Percentiles rank a stretch among this genome's conserved stretches.
Conservation (phyloP, 2,888 invertebrate species). For the Sabatieria punctata region DNA sequence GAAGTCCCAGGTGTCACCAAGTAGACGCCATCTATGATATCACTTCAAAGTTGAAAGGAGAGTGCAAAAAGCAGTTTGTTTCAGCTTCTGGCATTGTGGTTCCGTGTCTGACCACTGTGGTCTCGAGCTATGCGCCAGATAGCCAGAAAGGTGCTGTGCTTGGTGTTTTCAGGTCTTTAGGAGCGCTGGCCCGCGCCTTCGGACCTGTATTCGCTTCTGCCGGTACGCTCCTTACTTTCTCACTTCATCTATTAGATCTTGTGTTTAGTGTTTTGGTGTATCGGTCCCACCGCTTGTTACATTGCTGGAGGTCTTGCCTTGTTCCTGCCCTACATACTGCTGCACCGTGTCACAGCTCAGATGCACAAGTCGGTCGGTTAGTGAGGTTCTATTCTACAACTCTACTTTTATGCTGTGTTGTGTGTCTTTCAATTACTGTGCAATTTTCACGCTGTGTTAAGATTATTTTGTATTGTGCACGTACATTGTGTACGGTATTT, state of each 20-base stretch:
- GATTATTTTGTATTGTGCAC: no score
- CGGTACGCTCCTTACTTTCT: conserved; percentile 44
- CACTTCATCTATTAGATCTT: conserved; percentile 10
- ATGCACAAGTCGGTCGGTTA: no score
- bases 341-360: conserved; percentile 6
- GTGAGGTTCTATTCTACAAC: no score
- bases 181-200: conserved; percentile 73
- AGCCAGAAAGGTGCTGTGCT: conserved; percentile 78
- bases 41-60: no score
- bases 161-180: conserved; percentile 81
- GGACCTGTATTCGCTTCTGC: conserved; percentile 75
- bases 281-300: conserved; percentile 66
- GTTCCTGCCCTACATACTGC: conserved; percentile 44
- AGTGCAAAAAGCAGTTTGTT: conserved; percentile 12
- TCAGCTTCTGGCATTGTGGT: conserved; percentile 58
- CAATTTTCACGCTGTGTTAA: no score
- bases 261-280: conserved; percentile 66
- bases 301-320: conserved; percentile 56
- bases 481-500: no score
- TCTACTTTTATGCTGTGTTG: no score
- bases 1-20: no score
- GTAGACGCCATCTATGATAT: no score
- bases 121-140: conserved; percentile 54
- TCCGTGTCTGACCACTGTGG: conserved; percentile 78
- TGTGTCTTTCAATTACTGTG: no score